Evolutionary conservation across 2,113 vertebrate genomes (phyloP).

Genomic region (Jaculus jaculus): DNA sequence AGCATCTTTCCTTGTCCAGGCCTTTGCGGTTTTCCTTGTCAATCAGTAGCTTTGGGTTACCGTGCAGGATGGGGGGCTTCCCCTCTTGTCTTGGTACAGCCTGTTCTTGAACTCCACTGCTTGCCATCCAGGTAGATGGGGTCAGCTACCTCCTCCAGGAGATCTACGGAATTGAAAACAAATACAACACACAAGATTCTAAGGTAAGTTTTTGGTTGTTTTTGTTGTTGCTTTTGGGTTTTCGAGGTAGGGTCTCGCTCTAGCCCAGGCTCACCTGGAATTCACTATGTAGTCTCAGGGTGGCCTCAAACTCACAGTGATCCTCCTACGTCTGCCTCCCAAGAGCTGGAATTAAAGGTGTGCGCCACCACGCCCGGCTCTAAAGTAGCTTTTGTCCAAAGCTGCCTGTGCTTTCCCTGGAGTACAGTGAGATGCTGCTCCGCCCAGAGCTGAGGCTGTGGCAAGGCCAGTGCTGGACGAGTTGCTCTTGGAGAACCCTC

Average conservation of each 20-base stretch:
- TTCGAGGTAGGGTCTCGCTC: too few relatives aligned
- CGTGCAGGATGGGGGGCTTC: neutral
- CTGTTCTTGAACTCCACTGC: neutral
- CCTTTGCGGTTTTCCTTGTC: neutral
- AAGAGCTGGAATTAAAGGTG: too few relatives aligned
- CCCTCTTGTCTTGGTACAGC: neutral
- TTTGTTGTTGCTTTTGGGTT: too few relatives aligned
- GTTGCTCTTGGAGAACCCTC: neutral
- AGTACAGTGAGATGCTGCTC: neutral
- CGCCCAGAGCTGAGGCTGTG: neutral
- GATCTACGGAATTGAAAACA: conserved; percentile 99
- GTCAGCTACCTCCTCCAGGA: conserved; percentile 99
- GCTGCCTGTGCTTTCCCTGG: neutral
- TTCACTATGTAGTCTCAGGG: too few relatives aligned
- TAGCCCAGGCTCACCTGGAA: too few relatives aligned
- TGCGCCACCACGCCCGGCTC: too few relatives aligned
- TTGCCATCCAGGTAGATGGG: conserved; percentile 92
- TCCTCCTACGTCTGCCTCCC: too few relatives aligned
- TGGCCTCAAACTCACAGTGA: too few relatives aligned
- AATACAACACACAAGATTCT: conserved; percentile 96
- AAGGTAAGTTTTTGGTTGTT: conserved; percentile 93
- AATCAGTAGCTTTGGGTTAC: neutral
- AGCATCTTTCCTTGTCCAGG: neutral
- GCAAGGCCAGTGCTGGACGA: neutral
- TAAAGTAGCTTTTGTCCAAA: conserved; percentile 86